Evolutionary conservation across 2,113 vertebrate genomes (phyloP).

Genomic region (Sorex araneus): DNA sequence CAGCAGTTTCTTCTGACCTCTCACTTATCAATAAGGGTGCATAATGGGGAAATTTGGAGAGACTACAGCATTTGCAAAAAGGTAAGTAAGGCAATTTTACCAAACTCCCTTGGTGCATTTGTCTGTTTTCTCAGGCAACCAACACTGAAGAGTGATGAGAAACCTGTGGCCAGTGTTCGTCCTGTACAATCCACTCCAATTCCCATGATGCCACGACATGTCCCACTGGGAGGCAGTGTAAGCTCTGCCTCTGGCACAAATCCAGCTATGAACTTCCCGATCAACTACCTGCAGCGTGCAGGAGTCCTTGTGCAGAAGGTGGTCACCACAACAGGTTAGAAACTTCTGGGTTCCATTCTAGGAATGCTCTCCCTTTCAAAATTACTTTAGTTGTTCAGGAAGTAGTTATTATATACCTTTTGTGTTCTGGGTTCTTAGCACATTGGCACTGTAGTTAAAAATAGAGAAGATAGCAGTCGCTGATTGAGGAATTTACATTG

Average conservation of each 20-base stretch:
- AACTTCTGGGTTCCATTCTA: conserved; percentile 54
- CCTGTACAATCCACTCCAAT: conserved; percentile 99
- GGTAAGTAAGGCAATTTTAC: neutral
- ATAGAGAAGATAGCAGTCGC: neutral
- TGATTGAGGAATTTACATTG: conserved; percentile 37
- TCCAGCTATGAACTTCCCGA: conserved; percentile 93
- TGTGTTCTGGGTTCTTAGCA: neutral
- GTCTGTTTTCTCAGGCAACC: conserved; percentile 91
- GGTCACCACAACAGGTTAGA: conserved; percentile 96
- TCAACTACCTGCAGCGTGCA: conserved; percentile 97
- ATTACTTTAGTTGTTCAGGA: conserved; percentile 3
- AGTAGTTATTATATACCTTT: conserved; percentile 20
- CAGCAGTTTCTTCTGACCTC: conserved; percentile 8
- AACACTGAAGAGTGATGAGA: conserved; percentile 94
- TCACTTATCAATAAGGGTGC: neutral
- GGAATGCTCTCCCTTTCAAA: neutral
- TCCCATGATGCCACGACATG: conserved; percentile 99
- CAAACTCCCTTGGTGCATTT: conserved; percentile 50
- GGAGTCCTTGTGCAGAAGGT: conserved; percentile 98
- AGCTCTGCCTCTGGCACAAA: conserved; percentile 91
- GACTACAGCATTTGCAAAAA: neutral
- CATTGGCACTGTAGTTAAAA: conserved; percentile 56
- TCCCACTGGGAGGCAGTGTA: conserved; percentile 88
- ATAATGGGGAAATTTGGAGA: neutral
- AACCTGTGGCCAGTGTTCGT: conserved; percentile 97